These are phyloP conservation scores for Platygyra sinensis DNA, from an alignment of 64 coral and sea anemone species.

Conservation along the genomic window DNA sequence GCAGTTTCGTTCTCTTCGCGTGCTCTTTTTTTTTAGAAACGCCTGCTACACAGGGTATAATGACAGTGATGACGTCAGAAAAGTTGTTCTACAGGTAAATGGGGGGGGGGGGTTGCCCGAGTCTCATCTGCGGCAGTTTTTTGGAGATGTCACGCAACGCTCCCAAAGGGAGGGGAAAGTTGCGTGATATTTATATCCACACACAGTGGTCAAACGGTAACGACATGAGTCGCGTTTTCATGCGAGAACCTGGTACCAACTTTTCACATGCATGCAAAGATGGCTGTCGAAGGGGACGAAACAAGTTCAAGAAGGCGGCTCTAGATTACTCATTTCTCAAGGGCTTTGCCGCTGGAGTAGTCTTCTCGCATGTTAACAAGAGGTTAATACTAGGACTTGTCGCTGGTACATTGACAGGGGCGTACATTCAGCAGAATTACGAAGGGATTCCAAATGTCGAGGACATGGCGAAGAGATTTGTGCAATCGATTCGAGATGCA, in stretches of 20 bases:
- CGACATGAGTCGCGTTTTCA: too few species aligned
- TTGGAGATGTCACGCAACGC: too few species aligned
- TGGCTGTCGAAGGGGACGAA: conserved; percentile 53
- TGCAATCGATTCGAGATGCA: conserved; percentile 24
- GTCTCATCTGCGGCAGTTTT: too few species aligned
- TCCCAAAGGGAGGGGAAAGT: too few species aligned
- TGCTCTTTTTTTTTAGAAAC: too few species aligned
- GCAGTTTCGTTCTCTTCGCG: too few species aligned
- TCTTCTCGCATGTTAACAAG: conserved; percentile 92
- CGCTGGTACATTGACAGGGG: conserved; percentile 70
- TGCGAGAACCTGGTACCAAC: neutral
- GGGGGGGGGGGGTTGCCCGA: too few species aligned
- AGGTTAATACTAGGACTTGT: conserved; percentile 75
- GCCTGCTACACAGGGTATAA: too few species aligned
- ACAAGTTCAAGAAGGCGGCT: conserved; percentile 44
- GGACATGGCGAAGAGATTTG: conserved; percentile 35
- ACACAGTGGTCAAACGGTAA: too few species aligned
- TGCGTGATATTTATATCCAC: too few species aligned
- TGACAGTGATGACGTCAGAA: too few species aligned
- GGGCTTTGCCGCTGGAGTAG: conserved; percentile 81
- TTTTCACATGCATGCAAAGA: neutral
- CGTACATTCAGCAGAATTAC: conserved; percentile 92
- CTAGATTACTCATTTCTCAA: conserved; percentile 76
- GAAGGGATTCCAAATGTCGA: conserved; percentile 75
- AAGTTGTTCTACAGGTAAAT: too few species aligned